Conservation (phyloP, 2,888 invertebrate species). For the Eilema depressum region DNA sequence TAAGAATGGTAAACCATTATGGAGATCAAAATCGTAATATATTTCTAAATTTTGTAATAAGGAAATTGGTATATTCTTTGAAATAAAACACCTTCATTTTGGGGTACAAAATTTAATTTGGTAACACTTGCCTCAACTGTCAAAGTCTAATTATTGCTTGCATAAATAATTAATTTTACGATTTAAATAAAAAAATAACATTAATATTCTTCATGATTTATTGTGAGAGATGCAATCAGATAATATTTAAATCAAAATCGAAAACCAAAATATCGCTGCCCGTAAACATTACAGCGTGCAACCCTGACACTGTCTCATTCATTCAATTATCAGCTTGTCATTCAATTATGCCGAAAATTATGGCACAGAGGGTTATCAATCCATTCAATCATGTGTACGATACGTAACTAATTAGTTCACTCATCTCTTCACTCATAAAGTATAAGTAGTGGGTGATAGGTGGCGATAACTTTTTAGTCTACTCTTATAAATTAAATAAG, state of each 20-base stretch:
- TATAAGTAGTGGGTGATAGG: constrained; percentile 30
- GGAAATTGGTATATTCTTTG: not conserved
- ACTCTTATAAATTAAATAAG: constrained; percentile 1
- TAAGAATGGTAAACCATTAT: too few relatives aligned
- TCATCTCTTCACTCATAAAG: constrained; percentile 44
- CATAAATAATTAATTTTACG: too few relatives aligned
- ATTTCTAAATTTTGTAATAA: not conserved
- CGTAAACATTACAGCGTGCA: constrained; percentile 15
- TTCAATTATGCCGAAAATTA: constrained; percentile 43
- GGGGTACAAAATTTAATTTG: not conserved
- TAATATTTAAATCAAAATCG: too few relatives aligned
- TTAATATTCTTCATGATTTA: too few relatives aligned
- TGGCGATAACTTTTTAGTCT: constrained; percentile 18
- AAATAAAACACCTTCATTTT: not conserved
- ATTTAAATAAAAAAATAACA: too few relatives aligned
- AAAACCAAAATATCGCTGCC: not conserved
- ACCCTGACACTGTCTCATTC: constrained; percentile 28
- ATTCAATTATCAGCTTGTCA: constrained; percentile 45
- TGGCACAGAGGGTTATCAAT: constrained; percentile 18
- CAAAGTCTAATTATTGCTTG: too few relatives aligned
- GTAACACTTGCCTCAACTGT: not conserved
- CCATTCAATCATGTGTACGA: constrained; percentile 25
- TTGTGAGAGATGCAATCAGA: not conserved
- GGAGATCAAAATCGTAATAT: not conserved
- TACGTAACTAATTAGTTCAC: constrained; percentile 20